Evolutionary conservation across 2,113 vertebrate species (phyloP).

Genomic region (Pelvicachromis taeniatus): DNA sequence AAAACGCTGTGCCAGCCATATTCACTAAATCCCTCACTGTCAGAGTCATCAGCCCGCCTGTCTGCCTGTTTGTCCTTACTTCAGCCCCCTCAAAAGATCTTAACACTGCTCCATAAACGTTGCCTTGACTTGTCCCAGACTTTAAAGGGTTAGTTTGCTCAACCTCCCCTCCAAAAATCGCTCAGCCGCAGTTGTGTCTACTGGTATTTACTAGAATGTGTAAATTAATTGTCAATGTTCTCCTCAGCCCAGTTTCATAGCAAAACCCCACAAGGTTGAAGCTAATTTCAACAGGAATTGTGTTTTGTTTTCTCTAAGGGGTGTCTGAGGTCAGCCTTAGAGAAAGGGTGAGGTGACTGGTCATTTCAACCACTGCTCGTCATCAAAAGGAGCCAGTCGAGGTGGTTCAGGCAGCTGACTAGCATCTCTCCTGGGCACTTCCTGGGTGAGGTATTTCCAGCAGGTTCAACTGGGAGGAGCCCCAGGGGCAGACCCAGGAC

Average conservation of each 20-base stretch:
- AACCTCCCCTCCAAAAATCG: not conserved
- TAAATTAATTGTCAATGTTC: not conserved
- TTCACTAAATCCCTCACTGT: slow-evolving; percentile 31
- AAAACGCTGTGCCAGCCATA: slow-evolving; percentile 38
- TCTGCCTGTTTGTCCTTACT: not conserved
- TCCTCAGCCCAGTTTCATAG: not conserved
- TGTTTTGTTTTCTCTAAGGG: not conserved
- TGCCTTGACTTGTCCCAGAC: not conserved
- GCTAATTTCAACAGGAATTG: not conserved
- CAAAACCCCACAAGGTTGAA: not conserved
- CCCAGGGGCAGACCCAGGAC: not conserved
- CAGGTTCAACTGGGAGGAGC: not conserved
- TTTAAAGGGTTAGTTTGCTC: not conserved
- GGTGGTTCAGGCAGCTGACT: not conserved
- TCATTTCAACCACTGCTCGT: not conserved
- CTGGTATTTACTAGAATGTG: not conserved
- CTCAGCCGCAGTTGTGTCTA: not conserved
- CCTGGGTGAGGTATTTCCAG: not conserved
- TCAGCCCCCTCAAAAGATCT: not conserved
- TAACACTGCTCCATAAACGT: not conserved
- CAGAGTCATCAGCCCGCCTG: slow-evolving; percentile 14
- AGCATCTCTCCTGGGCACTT: not conserved
- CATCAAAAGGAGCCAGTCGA: not conserved
- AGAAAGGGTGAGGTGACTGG: accelerated
- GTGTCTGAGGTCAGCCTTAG: not conserved